Evolutionary conservation across 35 echinoderm and acorn worm genomes (phyloP).

Genomic region (Holothuria glaberrima): DNA sequence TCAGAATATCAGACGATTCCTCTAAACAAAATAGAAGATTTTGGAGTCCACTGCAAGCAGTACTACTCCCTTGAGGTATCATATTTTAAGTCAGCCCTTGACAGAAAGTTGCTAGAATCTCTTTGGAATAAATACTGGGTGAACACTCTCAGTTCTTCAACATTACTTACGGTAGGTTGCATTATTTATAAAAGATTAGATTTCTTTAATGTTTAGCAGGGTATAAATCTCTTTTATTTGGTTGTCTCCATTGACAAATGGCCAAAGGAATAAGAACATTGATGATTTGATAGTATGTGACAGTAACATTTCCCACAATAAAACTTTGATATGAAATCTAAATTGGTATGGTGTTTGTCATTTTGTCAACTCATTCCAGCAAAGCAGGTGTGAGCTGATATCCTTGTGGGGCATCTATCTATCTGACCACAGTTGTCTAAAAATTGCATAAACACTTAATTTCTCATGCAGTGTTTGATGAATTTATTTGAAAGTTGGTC

Average conservation of each 20-base stretch:
- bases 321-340: too few species aligned
- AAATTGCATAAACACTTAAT: too few species aligned
- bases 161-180: constrained; percentile 86
- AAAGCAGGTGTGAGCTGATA: too few species aligned
- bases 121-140: constrained; percentile 99
- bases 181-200: not conserved
- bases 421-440: too few species aligned
- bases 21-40: constrained; percentile 97
- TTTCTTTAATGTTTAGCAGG: not conserved
- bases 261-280: too few species aligned
- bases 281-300: not conserved
- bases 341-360: too few species aligned
- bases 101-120: constrained; percentile 92
- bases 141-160: constrained; percentile 96
- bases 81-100: constrained; percentile 97
- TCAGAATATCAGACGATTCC: constrained; percentile 99
- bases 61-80: constrained; percentile 94
- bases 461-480: too few species aligned
- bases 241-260: too few species aligned
- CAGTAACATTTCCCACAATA: too few species aligned
- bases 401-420: too few species aligned
- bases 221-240: not conserved
- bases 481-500: too few species aligned
- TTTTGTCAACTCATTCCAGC: too few species aligned
- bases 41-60: constrained; percentile 99